A percentile compares a stretch with the other conserved stretches of the same genome.
phyloP scores from a whole-genome alignment of 2,888 invertebrate species.

The Protophormia terraenovae region DNA sequence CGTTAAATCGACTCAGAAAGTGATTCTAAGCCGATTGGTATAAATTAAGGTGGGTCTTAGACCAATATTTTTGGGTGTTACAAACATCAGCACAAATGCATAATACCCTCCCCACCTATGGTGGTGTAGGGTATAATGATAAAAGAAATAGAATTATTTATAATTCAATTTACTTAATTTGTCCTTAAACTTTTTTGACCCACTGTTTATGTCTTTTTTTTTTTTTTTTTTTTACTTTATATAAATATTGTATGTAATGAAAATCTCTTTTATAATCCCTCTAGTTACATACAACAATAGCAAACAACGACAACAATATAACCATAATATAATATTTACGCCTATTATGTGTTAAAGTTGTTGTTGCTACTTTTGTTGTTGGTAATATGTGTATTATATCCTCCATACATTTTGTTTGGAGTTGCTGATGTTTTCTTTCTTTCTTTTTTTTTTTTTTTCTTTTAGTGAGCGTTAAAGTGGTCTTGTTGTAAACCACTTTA shows the following conservation, averaged over 20 bases:
- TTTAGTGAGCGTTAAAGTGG: conserved; percentile 46
- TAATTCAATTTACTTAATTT: too few relatives aligned
- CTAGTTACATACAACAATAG: conserved; percentile 1
- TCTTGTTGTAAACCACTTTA: conserved; percentile 50
- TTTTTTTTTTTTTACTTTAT: background rate
- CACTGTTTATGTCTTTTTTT: background rate
- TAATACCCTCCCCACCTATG: too few relatives aligned
- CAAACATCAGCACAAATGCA: too few relatives aligned
- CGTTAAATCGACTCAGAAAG: too few relatives aligned
- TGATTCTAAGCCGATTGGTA: too few relatives aligned
- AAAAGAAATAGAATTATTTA: too few relatives aligned
- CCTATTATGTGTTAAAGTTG: conserved; percentile 62
- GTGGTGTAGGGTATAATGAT: too few relatives aligned
- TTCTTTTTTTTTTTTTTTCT: too few relatives aligned
- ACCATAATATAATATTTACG: conserved; percentile 63
- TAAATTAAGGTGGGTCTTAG: too few relatives aligned
- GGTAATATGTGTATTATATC: background rate
- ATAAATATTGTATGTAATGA: conserved; percentile 4
- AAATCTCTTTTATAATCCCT: conserved; percentile 40
- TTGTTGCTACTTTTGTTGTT: conserved; percentile 8
- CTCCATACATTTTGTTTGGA: too few relatives aligned
- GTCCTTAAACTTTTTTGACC: too few relatives aligned
- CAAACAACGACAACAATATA: conserved; percentile 37
- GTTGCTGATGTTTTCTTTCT: conserved; percentile 45
- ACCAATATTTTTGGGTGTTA: too few relatives aligned